Percentiles rank a stretch among this genome's conserved stretches.
Evolutionary conservation across 2,113 vertebrate genomes (phyloP).

Genomic region (Ptilorrhoa leucosticta): DNA sequence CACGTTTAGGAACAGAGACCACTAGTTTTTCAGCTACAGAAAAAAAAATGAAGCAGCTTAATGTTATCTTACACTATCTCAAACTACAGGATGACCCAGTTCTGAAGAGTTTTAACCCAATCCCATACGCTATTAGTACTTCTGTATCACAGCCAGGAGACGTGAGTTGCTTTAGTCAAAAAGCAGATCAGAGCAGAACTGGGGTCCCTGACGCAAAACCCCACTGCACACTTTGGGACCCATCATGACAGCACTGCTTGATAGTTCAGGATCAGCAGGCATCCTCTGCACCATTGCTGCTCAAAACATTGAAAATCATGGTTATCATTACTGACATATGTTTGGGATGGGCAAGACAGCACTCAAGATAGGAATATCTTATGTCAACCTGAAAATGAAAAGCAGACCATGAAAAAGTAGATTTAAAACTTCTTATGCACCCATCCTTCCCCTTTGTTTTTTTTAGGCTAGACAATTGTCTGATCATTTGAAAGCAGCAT

Average conservation of each 20-base stretch:
- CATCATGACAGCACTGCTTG: background rate
- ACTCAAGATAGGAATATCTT: background rate
- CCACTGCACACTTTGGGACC: rapidly evolving
- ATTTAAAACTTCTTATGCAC: background rate
- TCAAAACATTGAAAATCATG: background rate
- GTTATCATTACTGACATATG: background rate
- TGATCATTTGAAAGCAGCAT: background rate
- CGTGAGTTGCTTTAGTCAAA: background rate
- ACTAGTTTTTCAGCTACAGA: background rate
- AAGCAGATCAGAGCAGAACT: background rate
- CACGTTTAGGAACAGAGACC: background rate
- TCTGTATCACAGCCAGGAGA: background rate
- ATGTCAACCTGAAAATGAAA: background rate
- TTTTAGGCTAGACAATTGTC: background rate
- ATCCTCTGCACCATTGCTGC: background rate
- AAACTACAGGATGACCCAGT: background rate
- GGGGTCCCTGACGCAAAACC: rapidly evolving
- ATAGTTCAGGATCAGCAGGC: background rate
- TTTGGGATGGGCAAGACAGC: background rate
- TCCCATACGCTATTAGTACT: background rate
- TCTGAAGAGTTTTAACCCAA: background rate
- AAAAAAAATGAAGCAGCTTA: background rate
- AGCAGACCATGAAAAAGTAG: background rate
- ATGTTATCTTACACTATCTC: background rate
- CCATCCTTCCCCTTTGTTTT: rapidly evolving